Base-by-base conservation (phyloP, 2,888 invertebrate genomes). In the Catonia carolina region DNA sequence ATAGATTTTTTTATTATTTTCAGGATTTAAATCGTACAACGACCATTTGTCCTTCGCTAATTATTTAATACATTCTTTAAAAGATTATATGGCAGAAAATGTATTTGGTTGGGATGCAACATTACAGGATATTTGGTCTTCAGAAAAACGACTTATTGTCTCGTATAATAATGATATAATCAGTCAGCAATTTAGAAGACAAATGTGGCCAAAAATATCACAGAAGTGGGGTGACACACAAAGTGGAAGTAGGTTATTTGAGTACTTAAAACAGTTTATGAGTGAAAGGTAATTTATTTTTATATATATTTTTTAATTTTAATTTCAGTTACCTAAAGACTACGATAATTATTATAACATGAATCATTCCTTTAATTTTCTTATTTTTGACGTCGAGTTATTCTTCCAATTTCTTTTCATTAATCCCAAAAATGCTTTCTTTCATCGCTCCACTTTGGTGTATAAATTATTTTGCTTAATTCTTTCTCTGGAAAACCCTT, bases 171-270 rank as follows among this genome's bases (percentile, higher is more conserved):
- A 78, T 23, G 50, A 65, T 6, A 62, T 63, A 14, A 67, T 77
- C 1, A 72, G 74, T 1, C 22, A 22, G 7, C 53, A 61, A 10
- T 17, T 65, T 23, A 49, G 59, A 10, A 54, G 64, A 2, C 67
- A 66, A 23, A 62, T 84, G 1, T 84, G 83, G 75, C 73, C 75
- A 39, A 76, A 78, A 6, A 76, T 84, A 1, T 74, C 74, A 36
- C 84, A 85, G 61, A 77, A 78, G 61, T 86, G 86, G 86, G 85
- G 81, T 1, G 77, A 86, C 67, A 81, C 79, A 5, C 78, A 79
- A 61, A 75, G 72, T 67, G 64, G 58, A 14, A 10, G 56, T 5
- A 45, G 59, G 8, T 51, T 63, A 0, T 49, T 36, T 12, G 15
- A 49, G 5, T 63, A 60, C 37, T 47, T 61, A 10, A 39, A 12